These are phyloP conservation scores for Boloria euphrosyne DNA, from an alignment of 2,888 invertebrate genomes.

Conservation along the genomic window DNA sequence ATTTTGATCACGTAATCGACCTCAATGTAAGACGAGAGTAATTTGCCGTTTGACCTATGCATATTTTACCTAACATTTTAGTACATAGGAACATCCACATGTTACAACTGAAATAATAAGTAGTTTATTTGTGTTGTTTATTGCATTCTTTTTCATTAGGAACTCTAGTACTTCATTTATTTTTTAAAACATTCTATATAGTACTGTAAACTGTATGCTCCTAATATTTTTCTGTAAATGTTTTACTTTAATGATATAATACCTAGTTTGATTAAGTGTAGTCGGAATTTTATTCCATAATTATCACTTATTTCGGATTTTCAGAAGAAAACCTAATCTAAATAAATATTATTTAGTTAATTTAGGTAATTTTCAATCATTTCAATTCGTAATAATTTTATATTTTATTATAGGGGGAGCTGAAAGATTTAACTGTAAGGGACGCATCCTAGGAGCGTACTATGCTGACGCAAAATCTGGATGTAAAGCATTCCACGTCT, in stretches of 20 bases:
- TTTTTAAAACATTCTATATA: no score
- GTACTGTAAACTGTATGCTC: no score
- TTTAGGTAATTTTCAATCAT: no score
- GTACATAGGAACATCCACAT: neutral
- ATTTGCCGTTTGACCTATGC: constrained; percentile 39
- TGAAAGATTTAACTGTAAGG: constrained; percentile 89
- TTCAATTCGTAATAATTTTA: constrained; percentile 2
- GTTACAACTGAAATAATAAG: neutral
- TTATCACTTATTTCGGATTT: no score
- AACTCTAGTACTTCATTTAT: no score
- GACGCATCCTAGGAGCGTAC: constrained; percentile 93
- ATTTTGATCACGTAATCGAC: constrained; percentile 45
- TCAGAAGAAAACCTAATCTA: no score
- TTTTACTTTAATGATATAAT: no score
- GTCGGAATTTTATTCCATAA: no score
- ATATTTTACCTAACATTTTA: constrained; percentile 30
- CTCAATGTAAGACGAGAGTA: constrained; percentile 42
- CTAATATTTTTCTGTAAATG: no score
- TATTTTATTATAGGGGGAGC: constrained; percentile 60
- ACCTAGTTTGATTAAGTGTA: no score
- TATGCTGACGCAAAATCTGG: constrained; percentile 93
- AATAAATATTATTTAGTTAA: neutral
- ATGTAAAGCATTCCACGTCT: constrained; percentile 95
- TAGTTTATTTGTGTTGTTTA: neutral
- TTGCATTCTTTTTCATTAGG: no score